Percentiles rank a stretch among this genome's conserved stretches.
Evolutionary conservation across 2,888 invertebrate genomes (phyloP).

Genomic region (Cataglyphis albicans): DNA sequence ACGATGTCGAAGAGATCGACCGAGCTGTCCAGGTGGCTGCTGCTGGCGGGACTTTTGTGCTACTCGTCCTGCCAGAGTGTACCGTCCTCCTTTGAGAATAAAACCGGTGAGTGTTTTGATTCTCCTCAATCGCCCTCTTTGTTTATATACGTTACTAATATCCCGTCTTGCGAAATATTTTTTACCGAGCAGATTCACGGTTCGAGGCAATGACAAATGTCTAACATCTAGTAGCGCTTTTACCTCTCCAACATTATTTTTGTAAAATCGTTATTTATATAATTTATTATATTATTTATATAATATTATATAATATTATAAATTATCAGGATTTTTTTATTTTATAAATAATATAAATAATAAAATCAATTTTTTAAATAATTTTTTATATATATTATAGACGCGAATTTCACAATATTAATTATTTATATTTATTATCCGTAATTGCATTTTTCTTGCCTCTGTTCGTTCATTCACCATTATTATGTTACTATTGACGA

Average conservation of each 20-base stretch:
- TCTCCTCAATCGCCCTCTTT: neutral
- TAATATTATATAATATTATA: constrained; percentile 7
- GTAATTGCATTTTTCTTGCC: neutral
- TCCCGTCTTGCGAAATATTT: constrained; percentile 13
- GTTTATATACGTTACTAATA: constrained; percentile 9
- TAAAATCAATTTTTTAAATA: neutral
- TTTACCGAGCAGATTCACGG: neutral
- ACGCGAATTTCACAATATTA: neutral
- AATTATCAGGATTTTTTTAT: neutral
- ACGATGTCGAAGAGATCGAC: constrained; percentile 64
- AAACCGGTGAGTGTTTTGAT: constrained; percentile 69
- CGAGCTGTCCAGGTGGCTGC: constrained; percentile 64
- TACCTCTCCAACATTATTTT: constrained; percentile 24
- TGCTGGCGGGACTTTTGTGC: constrained; percentile 69
- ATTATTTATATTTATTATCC: neutral
- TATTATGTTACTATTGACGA: constrained; percentile 7
- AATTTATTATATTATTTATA: no score
- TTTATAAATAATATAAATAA: no score
- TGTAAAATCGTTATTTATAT: constrained; percentile 1
- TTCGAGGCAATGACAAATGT: neutral
- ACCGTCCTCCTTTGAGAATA: constrained; percentile 73
- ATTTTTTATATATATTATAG: neutral
- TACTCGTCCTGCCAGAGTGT: constrained; percentile 64
- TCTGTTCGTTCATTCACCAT: neutral
- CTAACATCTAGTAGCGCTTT: neutral